Evolutionary conservation across 2,888 invertebrate genomes (phyloP).

Genomic region (Drosophila rubida): DNA sequence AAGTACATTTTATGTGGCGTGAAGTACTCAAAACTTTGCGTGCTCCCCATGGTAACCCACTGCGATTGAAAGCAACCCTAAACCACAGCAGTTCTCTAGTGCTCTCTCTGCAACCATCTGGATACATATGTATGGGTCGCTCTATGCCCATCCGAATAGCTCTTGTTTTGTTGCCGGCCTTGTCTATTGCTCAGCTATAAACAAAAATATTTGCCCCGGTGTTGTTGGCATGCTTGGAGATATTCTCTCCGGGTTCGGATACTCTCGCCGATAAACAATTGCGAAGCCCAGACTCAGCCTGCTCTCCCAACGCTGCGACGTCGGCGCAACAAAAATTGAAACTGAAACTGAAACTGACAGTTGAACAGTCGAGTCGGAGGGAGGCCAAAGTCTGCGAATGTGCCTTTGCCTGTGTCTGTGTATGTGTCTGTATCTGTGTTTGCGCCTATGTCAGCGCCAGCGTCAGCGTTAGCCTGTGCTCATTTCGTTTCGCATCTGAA

Average conservation of each 20-base stretch:
- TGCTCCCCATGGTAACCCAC: slow-evolving; percentile 27
- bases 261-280: slow-evolving; percentile 68
- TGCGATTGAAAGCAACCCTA: slow-evolving; percentile 26
- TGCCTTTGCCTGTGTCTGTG: not conserved
- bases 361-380: slow-evolving; percentile 31
- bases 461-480: slow-evolving; percentile 59
- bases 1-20: too few species aligned
- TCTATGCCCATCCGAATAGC: slow-evolving; percentile 23
- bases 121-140: slow-evolving; percentile 11
- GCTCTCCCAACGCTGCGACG: slow-evolving; percentile 26
- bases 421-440: not conserved
- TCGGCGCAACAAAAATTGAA: slow-evolving; percentile 44
- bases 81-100: not conserved
- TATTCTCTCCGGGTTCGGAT: slow-evolving; percentile 1
- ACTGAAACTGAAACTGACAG: slow-evolving; percentile 49
- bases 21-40: slow-evolving; percentile 14
- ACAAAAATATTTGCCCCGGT: slow-evolving; percentile 55
- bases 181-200: slow-evolving; percentile 54
- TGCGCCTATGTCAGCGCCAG: slow-evolving; percentile 2
- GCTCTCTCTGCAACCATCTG: slow-evolving; percentile 13
- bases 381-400: not conserved
- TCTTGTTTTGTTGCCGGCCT: slow-evolving; percentile 52
- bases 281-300: slow-evolving; percentile 33
- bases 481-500: slow-evolving; percentile 77
- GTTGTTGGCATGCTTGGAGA: slow-evolving; percentile 19